phyloP scores from a whole-genome alignment of 1,140 invertebrate genomes.

The Anadara kagoshimensis region DNA sequence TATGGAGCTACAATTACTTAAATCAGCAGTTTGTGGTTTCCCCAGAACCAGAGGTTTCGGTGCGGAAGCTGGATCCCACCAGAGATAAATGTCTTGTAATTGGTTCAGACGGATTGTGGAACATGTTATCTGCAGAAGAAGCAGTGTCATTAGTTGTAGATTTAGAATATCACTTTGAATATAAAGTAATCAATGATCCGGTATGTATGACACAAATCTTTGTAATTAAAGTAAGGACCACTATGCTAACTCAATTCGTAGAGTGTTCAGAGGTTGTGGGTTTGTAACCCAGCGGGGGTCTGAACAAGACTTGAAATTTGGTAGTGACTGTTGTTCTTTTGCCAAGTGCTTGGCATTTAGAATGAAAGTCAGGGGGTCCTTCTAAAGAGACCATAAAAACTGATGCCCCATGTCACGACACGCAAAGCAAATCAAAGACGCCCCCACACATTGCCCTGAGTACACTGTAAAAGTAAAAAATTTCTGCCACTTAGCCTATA shows the following conservation, averaged over 20 bases:
- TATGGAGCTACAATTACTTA: slow-evolving; percentile 96
- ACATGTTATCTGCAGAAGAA: slow-evolving; percentile 89
- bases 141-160: slow-evolving; percentile 87
- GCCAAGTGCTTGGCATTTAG: no score
- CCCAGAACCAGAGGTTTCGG: slow-evolving; percentile 96
- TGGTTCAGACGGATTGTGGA: slow-evolving; percentile 97
- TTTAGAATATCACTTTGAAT: slow-evolving; percentile 64
- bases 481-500: no score
- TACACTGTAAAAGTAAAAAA: no score
- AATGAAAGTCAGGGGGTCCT: no score
- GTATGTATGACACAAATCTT: slow-evolving; percentile 45
- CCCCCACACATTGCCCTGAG: no score
- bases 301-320: no score
- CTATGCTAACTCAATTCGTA: not conserved
- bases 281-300: no score
- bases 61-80: slow-evolving; percentile 87
- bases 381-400: no score
- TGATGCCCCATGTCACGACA: no score
- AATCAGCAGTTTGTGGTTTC: slow-evolving; percentile 94
- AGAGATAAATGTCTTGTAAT: slow-evolving; percentile 91
- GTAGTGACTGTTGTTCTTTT: no score
- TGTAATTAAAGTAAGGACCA: not conserved
- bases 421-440: no score
- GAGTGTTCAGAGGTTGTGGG: no score
- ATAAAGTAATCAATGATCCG: slow-evolving; percentile 64